Evolutionary conservation across 2,888 invertebrate species (phyloP), one percentile per base, ranked within the genome.

Genomic region (Parapristionchus giblindavisi): DNA sequence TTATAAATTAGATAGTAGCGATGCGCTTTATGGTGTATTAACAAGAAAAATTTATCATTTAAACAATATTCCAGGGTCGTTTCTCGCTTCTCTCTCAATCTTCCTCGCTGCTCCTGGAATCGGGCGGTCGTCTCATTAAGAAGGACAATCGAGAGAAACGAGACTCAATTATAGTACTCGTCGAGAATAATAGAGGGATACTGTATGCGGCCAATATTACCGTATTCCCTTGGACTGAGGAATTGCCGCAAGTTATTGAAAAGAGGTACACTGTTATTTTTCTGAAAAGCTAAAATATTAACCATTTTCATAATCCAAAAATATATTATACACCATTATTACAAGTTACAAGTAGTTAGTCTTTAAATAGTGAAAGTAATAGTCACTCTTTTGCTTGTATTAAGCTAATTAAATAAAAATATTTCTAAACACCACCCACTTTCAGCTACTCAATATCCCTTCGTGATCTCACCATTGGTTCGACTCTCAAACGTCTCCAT

Each of bases 211-310:
- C 65, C 27, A 65, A 65, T 40, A 5, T 65, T 40, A 65, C 43
- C 0, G 6, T 65, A 5, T 40, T 29, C 65, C 65, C 65, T 32
- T 65, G 65, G 65, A 65, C 65, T 29, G 65, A 65, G 48, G 29
- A 40, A 40, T 21, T 65, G 5, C 65, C 65, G 8, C 29, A 65
- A 29, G 40, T 27, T 2, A 65, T 65, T 2, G n/a, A 65, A 1
- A 48, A 65, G 65, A 65, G 65, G 65, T 65, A 2, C n/a, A n/a
- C n/a, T n/a, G n/a, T n/a, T n/a, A n/a, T n/a, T n/a, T n/a, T n/a
- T n/a, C n/a, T n/a, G n/a, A n/a, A n/a, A n/a, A n/a, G n/a, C n/a
- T n/a, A n/a, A n/a, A n/a, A n/a, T n/a, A n/a, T n/a, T n/a, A n/a
- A n/a, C n/a, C n/a, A n/a, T n/a, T n/a, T n/a, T n/a, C n/a, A n/a